A percentile compares a stretch with the other conserved stretches of the same genome.
Conservation (phyloP, 30 jellyfish, hydroid and myxozoan genomes). For the Cassiopea xamachana region DNA sequence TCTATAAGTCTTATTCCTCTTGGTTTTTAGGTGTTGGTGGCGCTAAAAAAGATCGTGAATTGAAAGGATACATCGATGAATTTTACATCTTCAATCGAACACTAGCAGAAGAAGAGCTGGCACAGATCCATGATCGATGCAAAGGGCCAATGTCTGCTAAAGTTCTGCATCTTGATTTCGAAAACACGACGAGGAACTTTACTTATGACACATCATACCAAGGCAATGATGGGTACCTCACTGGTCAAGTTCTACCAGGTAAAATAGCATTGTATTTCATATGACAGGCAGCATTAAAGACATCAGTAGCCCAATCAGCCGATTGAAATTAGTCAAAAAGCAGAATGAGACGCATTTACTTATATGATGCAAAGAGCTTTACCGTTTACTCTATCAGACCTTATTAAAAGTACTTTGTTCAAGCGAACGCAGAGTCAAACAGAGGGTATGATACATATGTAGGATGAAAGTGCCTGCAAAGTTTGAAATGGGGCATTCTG, state of each 20-base stretch:
- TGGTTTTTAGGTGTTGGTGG: conserved; percentile 81
- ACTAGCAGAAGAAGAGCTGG: conserved; percentile 60
- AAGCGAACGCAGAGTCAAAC: no score
- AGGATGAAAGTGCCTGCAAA: no score
- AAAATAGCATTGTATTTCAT: not conserved
- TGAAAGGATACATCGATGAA: conserved; percentile 89
- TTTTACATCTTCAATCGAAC: conserved; percentile 89
- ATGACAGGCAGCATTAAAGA: not conserved
- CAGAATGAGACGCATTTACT: no score
- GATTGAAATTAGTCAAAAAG: no score
- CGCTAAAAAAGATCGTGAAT: conserved; percentile 80
- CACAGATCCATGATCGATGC: conserved; percentile 77
- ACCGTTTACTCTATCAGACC: no score
- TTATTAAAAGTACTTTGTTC: no score
- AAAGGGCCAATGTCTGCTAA: conserved; percentile 89
- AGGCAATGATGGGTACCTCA: conserved; percentile 86
- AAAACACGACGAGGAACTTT: conserved; percentile 51
- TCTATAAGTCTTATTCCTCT: not conserved
- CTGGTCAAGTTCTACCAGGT: conserved; percentile 76
- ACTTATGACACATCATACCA: conserved; percentile 84
- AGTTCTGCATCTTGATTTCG: conserved; percentile 77
- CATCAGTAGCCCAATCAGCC: not conserved
- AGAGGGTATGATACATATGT: no score
- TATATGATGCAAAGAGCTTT: no score
- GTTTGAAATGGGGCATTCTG: no score